Base-by-base conservation (phyloP, 1,140 invertebrate genomes). In the Parapsyche elsis region DNA sequence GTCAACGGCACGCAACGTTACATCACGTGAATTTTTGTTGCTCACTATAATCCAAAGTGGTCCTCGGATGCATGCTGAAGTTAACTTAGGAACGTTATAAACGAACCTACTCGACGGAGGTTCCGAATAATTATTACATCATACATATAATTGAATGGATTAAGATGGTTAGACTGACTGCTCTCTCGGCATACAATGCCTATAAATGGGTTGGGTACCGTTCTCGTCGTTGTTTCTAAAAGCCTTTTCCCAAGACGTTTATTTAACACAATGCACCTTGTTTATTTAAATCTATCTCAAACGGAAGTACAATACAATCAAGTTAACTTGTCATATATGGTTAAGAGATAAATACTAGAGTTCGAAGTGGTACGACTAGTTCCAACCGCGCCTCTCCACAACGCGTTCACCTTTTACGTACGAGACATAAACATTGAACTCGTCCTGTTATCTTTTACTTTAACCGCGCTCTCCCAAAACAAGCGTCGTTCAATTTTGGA, bases 311-410 rank as follows among this genome's bases (percentile, higher is more conserved):
- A 67, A 67, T 67, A 67, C 64, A 67, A 67, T 67, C 64, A 24
- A 67, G 64, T 67, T 67, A 67, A 67, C 19, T 67, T 30, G 64
- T 67, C 64, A 67, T 67, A 67, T 67, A 61, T 61, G 57, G 57
- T 61, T 61, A 61, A 61, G 57, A 61, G 57, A 61, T 61, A 61
- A 61, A 61, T 21, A 61, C 57, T 16, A 19, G 30, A 7, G 30
- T 21, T 21, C 57, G 57, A 9, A 61, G 57, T 19, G 16, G 7
- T 21, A 19, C 57, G 14, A 16, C 57, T 19, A 53, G 49, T 53
- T 19, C 12, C 49, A 53, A 53, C 49, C 57, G 16, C 57, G 16
- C 57, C 21, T 61, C n/a, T 19, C 57, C 57, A 61, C 57, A 21
- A 61, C 21, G 16, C 21, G 21, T 61, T 61, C 57, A 19, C 16